A percentile compares a stretch with the other conserved stretches of the same genome.
These are phyloP conservation scores for Coenonympha arcania DNA, from an alignment of 2,888 invertebrate genomes.

Conservation along the genomic window DNA sequence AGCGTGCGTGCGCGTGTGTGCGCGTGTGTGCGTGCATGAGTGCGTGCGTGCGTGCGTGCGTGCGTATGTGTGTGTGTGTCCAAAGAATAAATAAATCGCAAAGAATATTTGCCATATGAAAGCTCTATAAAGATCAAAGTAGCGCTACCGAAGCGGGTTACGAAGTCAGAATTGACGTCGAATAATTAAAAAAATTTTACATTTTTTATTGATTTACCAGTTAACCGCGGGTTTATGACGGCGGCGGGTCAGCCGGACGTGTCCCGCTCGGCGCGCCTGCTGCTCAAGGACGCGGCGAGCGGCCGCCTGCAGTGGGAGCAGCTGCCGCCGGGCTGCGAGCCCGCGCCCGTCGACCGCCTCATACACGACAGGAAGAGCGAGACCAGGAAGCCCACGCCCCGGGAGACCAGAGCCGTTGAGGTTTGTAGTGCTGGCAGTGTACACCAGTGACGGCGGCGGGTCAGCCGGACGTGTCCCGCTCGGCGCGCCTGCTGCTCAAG, in stretches of 20 bases:
- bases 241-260: conserved; percentile 95
- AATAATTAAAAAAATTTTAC: no score
- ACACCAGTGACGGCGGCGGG: conserved; percentile 98
- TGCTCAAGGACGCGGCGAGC: conserved; percentile 93
- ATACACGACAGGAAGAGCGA: conserved; percentile 34
- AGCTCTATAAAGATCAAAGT: no score
- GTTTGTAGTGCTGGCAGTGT: no score
- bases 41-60: no score
- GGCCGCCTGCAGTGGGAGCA: conserved; percentile 89
- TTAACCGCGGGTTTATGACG: conserved; percentile 97
- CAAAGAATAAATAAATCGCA: no score
- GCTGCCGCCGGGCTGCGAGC: conserved; percentile 82
- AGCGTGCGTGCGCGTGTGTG: no score
- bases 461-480: conserved; percentile 93
- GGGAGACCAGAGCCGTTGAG: conserved; percentile 58
- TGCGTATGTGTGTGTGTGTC: no score
- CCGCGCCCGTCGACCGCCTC: conserved; percentile 73
- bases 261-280: conserved; percentile 88
- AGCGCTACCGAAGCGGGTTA: no score
- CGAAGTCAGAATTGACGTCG: no score
- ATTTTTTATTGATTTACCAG: conserved; percentile 73
- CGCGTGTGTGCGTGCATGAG: no score
- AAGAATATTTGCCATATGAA: no score
- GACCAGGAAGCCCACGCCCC: conserved; percentile 38
- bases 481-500: conserved; percentile 92